These are phyloP conservation scores for Acanthococcus lagerstroemiae DNA, from an alignment of 2,888 invertebrate genomes.

Conservation along the genomic window DNA sequence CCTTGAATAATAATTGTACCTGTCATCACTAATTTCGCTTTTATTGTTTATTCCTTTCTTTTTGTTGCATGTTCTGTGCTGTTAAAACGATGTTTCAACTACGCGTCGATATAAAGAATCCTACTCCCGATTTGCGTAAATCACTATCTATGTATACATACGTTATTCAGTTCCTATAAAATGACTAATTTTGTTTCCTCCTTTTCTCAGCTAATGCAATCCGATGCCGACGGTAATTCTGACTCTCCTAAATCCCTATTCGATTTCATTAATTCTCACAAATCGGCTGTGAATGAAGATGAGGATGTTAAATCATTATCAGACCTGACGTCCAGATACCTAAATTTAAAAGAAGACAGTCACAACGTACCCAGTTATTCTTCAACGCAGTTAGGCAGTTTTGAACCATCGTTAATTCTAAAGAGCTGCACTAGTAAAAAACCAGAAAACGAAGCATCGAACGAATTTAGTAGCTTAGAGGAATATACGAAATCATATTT, in stretches of 20 bases:
- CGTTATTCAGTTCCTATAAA: no score
- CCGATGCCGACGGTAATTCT: neutral
- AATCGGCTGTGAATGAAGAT: neutral
- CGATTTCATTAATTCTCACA: neutral
- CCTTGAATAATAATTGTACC: no score
- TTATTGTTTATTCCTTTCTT: no score
- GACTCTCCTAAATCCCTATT: neutral
- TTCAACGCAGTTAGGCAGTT: neutral
- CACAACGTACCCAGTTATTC: neutral
- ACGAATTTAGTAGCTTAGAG: constrained; percentile 6
- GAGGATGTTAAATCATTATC: neutral
- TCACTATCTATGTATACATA: no score
- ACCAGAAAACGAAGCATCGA: neutral
- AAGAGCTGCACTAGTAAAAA: neutral
- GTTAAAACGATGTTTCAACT: no score
- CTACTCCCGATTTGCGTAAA: no score
- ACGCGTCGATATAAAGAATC: no score
- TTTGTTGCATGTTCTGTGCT: no score
- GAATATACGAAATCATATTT: constrained; percentile 18
- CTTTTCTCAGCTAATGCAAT: neutral
- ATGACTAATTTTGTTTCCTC: neutral
- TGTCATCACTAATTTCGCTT: no score
- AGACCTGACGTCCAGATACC: neutral
- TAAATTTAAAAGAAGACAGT: neutral
- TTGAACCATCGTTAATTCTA: no score